A percentile compares a stretch with the other conserved stretches of the same genome.
Conservation (phyloP, 2,888 invertebrate species). For the Eudasyphora cyanicolor region DNA sequence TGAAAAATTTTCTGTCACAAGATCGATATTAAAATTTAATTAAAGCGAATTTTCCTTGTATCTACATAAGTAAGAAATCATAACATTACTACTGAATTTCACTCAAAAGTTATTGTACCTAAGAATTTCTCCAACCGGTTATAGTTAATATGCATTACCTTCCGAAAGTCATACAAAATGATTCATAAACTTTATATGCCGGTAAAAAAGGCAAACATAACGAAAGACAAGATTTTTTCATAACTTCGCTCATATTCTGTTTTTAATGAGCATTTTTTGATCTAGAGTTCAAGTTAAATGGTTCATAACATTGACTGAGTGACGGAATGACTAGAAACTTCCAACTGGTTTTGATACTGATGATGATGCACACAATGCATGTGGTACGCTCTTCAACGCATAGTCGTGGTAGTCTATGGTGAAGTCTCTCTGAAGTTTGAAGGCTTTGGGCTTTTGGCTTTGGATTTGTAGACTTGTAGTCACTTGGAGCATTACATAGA, state of each 20-base stretch:
- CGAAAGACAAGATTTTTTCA: too few species aligned
- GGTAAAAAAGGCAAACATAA: too few species aligned
- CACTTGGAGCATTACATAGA: not conserved
- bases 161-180: not conserved
- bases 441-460: not conserved
- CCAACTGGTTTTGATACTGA: not conserved
- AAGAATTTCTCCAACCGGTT: constrained; percentile 44
- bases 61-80: too few species aligned
- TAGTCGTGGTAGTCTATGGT: not conserved
- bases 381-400: not conserved
- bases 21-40: too few species aligned
- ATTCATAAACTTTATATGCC: constrained; percentile 18
- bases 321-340: constrained; percentile 14
- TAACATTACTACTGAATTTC: too few species aligned
- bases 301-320: constrained; percentile 47
- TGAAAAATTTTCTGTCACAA: too few species aligned
- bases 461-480: too few species aligned
- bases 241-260: constrained; percentile 1
- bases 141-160: too few species aligned
- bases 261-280: constrained; percentile 24
- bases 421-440: too few species aligned
- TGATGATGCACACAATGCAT: not conserved
- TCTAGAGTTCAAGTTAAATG: constrained; percentile 57
- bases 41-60: too few species aligned
- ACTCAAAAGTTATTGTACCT: constrained; percentile 27